These are phyloP conservation scores for Podabrus alpinus DNA, from an alignment of 2,888 invertebrate genomes.

Conservation along the genomic window DNA sequence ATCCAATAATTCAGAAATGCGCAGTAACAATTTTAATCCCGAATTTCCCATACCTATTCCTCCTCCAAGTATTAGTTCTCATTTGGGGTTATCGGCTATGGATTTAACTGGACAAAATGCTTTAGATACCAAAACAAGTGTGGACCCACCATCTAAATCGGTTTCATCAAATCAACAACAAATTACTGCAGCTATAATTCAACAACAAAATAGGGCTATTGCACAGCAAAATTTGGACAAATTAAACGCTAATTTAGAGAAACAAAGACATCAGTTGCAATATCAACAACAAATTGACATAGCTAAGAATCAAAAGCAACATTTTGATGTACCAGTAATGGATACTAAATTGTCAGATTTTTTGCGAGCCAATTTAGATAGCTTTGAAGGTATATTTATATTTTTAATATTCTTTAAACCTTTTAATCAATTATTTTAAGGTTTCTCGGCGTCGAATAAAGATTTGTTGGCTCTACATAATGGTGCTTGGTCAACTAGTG, in stretches of 20 bases:
- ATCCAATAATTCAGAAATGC: constrained; percentile 47
- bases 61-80: constrained; percentile 46
- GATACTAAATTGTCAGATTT: constrained; percentile 76
- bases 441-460: constrained; percentile 59
- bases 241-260: constrained; percentile 58
- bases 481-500: constrained; percentile 63
- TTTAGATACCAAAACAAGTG: constrained; percentile 44
- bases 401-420: constrained; percentile 18
- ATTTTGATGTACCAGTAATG: constrained; percentile 53
- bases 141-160: constrained; percentile 52
- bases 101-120: constrained; percentile 51
- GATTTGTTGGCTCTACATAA: constrained; percentile 71
- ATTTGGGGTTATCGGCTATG: constrained; percentile 49
- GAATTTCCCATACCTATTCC: constrained; percentile 47
- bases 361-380: constrained; percentile 72
- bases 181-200: constrained; percentile 64
- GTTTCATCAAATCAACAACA: constrained; percentile 59
- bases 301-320: constrained; percentile 47
- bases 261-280: constrained; percentile 61
- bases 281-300: constrained; percentile 49
- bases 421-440: constrained; percentile 41
- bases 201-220: constrained; percentile 66
- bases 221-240: constrained; percentile 69
- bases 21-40: constrained; percentile 47
- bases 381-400: constrained; percentile 62